Base-by-base conservation (phyloP, 2,888 invertebrate genomes). In the Syrista parreyssii region DNA sequence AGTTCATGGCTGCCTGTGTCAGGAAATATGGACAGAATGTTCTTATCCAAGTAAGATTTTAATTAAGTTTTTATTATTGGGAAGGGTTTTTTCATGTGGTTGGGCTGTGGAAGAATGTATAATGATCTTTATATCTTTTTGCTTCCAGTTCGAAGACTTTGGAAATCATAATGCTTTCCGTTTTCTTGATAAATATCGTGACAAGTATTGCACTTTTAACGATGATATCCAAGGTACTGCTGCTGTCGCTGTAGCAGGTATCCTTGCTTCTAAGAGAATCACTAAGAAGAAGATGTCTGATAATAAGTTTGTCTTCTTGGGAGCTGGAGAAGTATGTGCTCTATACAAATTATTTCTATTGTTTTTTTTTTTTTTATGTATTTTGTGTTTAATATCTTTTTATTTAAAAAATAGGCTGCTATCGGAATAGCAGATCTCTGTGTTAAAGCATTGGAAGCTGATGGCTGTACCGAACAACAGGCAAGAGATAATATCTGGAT, bases 191-290 rank as follows among this genome's bases (percentile, higher is more conserved):
- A 98, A 97, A 92, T 99, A 98, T 92, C 94, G 98, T 80, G 93
- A 96, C 88, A 94, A 94, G 83, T 99, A 98, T 92, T 99, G 99
- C 92, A 98, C 98, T 33, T 99, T 99, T 92, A 99, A 99, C 92
- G 99, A 99, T 89, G 99, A 99, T 89, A 99, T 99, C 88, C 99
- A 99, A 92, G 98, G 99, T 84, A 98, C 99, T 0, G 99, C 99
- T 3, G 95, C 97, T 36, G 99, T 99, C 0, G 98, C 98, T 12
- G 97, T 99, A 3, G 98, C 98, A 11, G 99, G 99, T 0, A 92
- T 99, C 32, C 93, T 98, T 87, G 97, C 97, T 0, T 95, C 96
- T 68, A 93, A 94, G 76, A 93, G 96, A 82, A 92, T 98, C 79
- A 97, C 97, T 0, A 95, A 95, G 86, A 95, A 94, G 88, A 95